These are phyloP conservation scores for Bergia sp. DNA, from an alignment of 92 coral and sea anemone species.

Conservation along the genomic window DNA sequence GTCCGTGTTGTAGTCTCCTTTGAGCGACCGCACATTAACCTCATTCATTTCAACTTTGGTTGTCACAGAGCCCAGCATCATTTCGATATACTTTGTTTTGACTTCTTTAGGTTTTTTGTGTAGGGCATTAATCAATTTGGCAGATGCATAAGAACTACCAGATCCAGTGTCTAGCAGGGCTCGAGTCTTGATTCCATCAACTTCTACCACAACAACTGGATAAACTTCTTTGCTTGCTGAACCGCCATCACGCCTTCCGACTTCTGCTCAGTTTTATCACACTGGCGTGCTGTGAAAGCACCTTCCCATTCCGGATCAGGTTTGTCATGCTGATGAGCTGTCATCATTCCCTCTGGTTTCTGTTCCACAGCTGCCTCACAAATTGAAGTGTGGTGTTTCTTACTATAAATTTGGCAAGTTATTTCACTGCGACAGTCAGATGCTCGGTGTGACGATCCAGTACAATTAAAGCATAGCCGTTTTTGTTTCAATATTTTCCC, in stretches of 20 bases:
- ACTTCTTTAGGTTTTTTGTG: conserved; percentile 37
- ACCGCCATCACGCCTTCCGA: conserved; percentile 39
- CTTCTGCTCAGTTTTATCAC: not conserved
- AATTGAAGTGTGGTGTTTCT: conserved; percentile 28
- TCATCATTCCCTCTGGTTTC: not conserved
- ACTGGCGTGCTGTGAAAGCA: too few species aligned
- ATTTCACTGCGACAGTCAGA: conserved; percentile 13
- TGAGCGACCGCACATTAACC: conserved; percentile 32
- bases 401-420: not conserved
- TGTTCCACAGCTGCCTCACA: not conserved
- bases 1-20: conserved; percentile 24
- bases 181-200: conserved; percentile 46
- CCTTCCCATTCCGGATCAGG: too few species aligned
- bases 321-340: too few species aligned
- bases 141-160: conserved; percentile 62
- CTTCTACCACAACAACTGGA: conserved; percentile 49
- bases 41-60: conserved; percentile 39
- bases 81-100: conserved; percentile 47
- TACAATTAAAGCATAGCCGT: conserved; percentile 17
- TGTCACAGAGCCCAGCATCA: conserved; percentile 61
- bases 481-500: not conserved
- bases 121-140: conserved; percentile 42
- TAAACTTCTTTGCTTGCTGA: conserved; percentile 26
- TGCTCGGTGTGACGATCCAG: not conserved
- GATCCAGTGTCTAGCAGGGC: conserved; percentile 64